Conservation (phyloP, 2,797 vertebrate species). For the Paramormyrops hopkinsi region DNA sequence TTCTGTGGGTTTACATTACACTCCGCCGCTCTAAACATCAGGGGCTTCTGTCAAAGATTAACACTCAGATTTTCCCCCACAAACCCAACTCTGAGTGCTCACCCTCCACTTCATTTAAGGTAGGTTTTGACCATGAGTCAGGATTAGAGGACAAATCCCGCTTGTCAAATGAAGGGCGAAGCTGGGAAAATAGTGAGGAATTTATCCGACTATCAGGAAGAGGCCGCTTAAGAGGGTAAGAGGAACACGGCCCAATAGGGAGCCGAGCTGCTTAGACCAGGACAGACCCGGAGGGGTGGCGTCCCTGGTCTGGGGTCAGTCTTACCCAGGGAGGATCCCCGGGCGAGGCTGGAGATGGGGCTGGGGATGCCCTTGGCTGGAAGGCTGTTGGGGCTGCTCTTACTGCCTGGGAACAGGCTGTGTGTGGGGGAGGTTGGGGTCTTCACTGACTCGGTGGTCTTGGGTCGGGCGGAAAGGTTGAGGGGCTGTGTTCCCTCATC, state of each 20-base stretch:
- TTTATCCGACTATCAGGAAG: background rate
- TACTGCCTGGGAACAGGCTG: slow-evolving; percentile 73
- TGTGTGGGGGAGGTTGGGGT: slow-evolving; percentile 79
- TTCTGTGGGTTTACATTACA: slow-evolving; percentile 57
- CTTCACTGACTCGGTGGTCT: slow-evolving; percentile 78
- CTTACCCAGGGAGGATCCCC: slow-evolving; percentile 84
- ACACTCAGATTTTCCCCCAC: background rate
- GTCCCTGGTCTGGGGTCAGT: background rate
- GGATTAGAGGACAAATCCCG: background rate
- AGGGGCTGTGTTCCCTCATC: slow-evolving; percentile 90
- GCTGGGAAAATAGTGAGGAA: background rate
- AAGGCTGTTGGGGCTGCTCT: slow-evolving; percentile 73
- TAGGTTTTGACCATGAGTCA: background rate
- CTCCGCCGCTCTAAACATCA: slow-evolving; percentile 64
- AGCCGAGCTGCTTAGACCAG: background rate
- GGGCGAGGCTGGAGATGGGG: slow-evolving; percentile 68
- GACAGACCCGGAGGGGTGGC: background rate
- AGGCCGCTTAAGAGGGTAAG: background rate
- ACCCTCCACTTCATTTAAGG: background rate
- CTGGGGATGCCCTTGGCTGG: slow-evolving; percentile 81
- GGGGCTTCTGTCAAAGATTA: slow-evolving; percentile 37
- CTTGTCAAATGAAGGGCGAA: background rate
- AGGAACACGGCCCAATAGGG: background rate
- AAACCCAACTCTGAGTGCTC: background rate
- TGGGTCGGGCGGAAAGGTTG: slow-evolving; percentile 86